Evolutionary conservation across 2,888 invertebrate species (phyloP).

Genomic region (Schizotus pectinicornis): DNA sequence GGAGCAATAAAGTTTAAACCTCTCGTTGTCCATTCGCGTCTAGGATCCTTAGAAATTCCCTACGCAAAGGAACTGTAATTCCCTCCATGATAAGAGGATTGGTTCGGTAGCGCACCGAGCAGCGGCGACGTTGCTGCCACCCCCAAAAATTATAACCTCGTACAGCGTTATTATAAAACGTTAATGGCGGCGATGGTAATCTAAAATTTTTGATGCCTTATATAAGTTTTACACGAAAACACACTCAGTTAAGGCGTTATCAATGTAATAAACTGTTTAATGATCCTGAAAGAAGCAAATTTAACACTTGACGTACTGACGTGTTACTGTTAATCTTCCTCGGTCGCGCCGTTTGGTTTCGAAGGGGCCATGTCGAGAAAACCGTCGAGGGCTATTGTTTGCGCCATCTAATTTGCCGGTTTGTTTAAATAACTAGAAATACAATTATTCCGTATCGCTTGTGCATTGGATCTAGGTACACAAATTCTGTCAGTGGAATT

Average conservation of each 20-base stretch:
- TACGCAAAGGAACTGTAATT: too few species aligned
- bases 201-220: slow-evolving; percentile 7
- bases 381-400: slow-evolving; percentile 9
- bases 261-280: slow-evolving; percentile 8
- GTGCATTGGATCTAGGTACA: slow-evolving; percentile 41
- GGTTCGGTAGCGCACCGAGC: too few species aligned
- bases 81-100: too few species aligned
- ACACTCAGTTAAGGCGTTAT: slow-evolving; percentile 7
- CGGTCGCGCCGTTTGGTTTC: neutral
- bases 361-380: slow-evolving; percentile 9
- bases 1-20: neutral
- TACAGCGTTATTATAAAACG: too few species aligned
- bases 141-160: too few species aligned
- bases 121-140: too few species aligned
- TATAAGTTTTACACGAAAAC: slow-evolving; percentile 4
- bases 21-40: too few species aligned
- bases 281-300: neutral
- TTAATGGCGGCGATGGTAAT: slow-evolving; percentile 1
- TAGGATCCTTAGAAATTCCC: too few species aligned
- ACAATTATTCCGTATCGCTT: slow-evolving; percentile 15
- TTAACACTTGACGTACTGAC: neutral
- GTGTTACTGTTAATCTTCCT: neutral
- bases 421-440: slow-evolving; percentile 21
- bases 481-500: slow-evolving; percentile 14
- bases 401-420: slow-evolving; percentile 11